phyloP scores from a whole-genome alignment of 1,140 invertebrate species.

The Rhagoletis pomonella region DNA sequence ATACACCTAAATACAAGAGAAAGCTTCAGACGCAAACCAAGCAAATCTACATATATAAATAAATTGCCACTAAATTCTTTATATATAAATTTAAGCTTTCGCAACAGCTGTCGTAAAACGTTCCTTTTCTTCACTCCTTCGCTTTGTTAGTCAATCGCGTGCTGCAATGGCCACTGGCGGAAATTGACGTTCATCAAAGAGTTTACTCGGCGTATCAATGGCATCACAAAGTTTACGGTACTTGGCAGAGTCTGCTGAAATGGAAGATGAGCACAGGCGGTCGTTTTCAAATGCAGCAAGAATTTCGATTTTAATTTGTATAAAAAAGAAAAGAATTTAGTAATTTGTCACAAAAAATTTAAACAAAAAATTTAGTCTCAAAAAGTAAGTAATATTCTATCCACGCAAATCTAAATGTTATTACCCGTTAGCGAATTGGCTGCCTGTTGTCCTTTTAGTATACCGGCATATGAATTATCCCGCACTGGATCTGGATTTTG shows the following conservation, averaged over 20 bases:
- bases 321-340: background rate
- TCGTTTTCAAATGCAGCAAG: background rate
- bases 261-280: background rate
- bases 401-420: background rate
- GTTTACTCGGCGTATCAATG: slow-evolving; percentile 62
- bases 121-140: background rate
- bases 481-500: slow-evolving; percentile 68
- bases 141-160: slow-evolving; percentile 66
- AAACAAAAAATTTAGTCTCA: background rate
- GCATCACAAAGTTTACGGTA: slow-evolving; percentile 62
- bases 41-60: too few relatives aligned
- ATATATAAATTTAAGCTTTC: slow-evolving; percentile 24
- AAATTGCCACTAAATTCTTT: background rate
- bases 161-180: slow-evolving; percentile 72
- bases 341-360: background rate
- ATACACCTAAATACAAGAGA: background rate
- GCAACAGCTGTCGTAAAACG: background rate
- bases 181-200: slow-evolving; percentile 72
- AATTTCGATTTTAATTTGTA: background rate
- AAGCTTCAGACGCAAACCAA: background rate
- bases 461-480: slow-evolving; percentile 71
- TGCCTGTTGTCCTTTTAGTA: slow-evolving; percentile 66
- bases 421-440: slow-evolving; percentile 57
- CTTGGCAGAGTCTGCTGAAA: slow-evolving; percentile 69
- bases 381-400: background rate